These are phyloP conservation scores for Canis aureus DNA, from an alignment of 2,113 vertebrate genomes.

Conservation along the genomic window DNA sequence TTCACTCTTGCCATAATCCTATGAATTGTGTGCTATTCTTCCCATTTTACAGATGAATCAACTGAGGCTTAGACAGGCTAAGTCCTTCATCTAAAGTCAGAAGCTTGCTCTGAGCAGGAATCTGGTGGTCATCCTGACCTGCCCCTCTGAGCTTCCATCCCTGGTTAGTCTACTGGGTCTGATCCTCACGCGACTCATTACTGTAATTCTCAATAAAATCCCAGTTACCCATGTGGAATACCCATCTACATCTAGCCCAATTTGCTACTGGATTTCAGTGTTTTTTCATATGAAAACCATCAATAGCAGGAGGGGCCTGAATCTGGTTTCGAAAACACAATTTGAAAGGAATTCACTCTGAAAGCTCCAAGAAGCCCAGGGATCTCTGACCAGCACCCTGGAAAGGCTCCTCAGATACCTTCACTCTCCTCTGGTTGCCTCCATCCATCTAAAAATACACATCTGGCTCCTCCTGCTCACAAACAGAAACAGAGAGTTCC, in stretches of 20 bases:
- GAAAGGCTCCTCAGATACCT: neutral
- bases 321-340: constrained; percentile 48
- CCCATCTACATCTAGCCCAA: neutral
- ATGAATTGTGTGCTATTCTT: rapidly evolving
- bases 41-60: neutral
- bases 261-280: constrained; percentile 40
- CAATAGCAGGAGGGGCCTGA: neutral
- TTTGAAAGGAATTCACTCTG: constrained; percentile 52
- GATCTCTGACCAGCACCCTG: neutral
- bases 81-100: neutral
- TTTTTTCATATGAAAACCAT: constrained; percentile 60
- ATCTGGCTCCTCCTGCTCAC: neutral
- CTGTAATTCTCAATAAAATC: too few species aligned
- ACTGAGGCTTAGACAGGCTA: neutral
- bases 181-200: too few species aligned
- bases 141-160: neutral
- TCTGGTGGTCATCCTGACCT: rapidly evolving
- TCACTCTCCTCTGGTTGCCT: neutral
- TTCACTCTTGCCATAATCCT: too few species aligned
- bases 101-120: neutral
- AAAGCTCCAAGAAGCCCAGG: neutral
- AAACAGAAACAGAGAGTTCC: neutral
- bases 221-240: neutral
- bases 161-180: rapidly evolving
- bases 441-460: neutral